phyloP scores from a whole-genome alignment of 2,113 vertebrate genomes.

The Eulemur rufifrons region DNA sequence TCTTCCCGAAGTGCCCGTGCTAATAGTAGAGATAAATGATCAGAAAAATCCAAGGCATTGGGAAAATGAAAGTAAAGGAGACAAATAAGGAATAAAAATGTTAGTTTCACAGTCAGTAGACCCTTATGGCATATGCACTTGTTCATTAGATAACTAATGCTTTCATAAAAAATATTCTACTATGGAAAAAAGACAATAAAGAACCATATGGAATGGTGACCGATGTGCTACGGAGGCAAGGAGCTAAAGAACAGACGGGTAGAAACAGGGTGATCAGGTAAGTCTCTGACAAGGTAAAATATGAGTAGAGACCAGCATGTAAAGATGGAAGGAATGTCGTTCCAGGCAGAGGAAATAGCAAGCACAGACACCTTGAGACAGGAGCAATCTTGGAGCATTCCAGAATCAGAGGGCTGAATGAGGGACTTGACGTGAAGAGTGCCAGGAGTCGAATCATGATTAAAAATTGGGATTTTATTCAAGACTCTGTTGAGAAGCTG shows the following conservation, averaged over 20 bases:
- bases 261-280: background rate
- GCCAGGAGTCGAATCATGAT: background rate
- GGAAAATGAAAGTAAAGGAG: background rate
- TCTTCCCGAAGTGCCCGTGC: background rate
- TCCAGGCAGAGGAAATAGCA: background rate
- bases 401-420: background rate
- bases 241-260: background rate
- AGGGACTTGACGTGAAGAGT: background rate
- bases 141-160: background rate
- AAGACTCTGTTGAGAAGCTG: background rate
- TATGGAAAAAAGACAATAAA: background rate
- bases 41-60: background rate
- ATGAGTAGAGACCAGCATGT: background rate
- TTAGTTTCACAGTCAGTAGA: background rate
- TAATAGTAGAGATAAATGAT: background rate
- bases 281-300: background rate
- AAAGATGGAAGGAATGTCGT: background rate
- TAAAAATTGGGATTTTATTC: background rate
- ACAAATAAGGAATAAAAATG: background rate
- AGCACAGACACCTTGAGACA: background rate
- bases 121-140: background rate
- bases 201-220: rapidly evolving
- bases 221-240: background rate
- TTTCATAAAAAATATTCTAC: background rate
- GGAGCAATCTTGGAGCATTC: background rate